phyloP scores from a whole-genome alignment of 2,888 invertebrate species.

The Esperia sulphurella region DNA sequence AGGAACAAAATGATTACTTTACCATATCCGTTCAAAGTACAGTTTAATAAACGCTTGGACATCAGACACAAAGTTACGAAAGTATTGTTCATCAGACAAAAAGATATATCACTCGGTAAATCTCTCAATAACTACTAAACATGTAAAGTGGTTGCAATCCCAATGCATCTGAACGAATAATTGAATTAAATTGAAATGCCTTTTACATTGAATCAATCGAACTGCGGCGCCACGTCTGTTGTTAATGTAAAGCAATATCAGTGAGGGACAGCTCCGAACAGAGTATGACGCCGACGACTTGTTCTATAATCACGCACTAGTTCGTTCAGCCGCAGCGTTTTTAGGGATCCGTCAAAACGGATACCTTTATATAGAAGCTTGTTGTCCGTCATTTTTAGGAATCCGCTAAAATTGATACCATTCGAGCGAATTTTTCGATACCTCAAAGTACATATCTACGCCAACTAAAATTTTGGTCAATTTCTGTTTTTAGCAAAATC shows the following conservation, averaged over 20 bases:
- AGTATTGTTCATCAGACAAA: conserved; percentile 18
- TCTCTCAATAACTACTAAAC: conserved; percentile 13
- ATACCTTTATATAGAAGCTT: no score
- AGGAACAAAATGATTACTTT: no score
- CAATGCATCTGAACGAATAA: conserved; percentile 13
- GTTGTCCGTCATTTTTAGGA: neutral
- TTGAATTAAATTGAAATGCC: conserved; percentile 20
- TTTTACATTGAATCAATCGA: conserved; percentile 20
- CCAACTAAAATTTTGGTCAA: no score
- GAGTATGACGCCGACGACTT: conserved; percentile 13
- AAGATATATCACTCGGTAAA: conserved; percentile 8
- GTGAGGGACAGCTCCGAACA: conserved; percentile 9
- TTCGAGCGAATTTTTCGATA: no score
- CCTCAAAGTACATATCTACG: no score
- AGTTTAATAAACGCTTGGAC: no score
- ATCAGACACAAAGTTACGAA: neutral
- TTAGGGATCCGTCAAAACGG: neutral
- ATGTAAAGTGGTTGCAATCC: neutral
- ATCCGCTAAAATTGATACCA: neutral
- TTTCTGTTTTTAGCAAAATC: no score
- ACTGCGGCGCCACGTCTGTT: conserved; percentile 28
- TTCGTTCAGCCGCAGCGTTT: conserved; percentile 10
- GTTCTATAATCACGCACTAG: conserved; percentile 22
- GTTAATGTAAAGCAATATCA: conserved; percentile 30
- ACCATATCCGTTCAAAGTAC: no score